Conservation (phyloP, 2,797 vertebrate species). For the Pseudomugil gertrudae region DNA sequence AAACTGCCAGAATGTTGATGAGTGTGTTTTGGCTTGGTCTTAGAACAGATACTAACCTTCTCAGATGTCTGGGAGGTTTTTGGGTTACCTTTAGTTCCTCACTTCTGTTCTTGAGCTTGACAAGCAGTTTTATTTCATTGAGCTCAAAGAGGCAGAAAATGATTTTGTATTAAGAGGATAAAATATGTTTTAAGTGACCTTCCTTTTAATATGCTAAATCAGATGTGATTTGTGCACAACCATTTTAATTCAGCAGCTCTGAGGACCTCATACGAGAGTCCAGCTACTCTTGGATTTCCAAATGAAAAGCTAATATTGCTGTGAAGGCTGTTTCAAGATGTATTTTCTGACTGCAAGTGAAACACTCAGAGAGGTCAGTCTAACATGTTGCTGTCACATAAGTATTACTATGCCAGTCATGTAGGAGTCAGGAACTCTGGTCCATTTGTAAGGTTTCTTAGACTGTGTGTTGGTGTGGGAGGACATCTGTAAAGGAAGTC, state of each 20-base stretch:
- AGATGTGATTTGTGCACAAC: not conserved
- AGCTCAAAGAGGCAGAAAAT: constrained; percentile 13
- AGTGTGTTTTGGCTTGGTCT: constrained; percentile 62
- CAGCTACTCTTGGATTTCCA: constrained; percentile 1
- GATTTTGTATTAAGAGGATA: not conserved
- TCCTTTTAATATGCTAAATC: not conserved
- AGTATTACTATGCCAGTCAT: constrained; percentile 16
- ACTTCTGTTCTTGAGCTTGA: constrained; percentile 57
- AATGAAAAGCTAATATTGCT: constrained; percentile 5
- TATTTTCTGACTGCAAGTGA: constrained; percentile 10
- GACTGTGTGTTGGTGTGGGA: constrained; percentile 4
- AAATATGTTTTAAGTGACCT: not conserved
- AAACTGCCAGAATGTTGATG: constrained; percentile 62
- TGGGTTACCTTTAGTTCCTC: constrained; percentile 27
- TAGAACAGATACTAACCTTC: constrained; percentile 24
- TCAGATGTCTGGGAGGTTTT: constrained; percentile 45
- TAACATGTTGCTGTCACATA: constrained; percentile 18
- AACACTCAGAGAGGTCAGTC: constrained; percentile 23
- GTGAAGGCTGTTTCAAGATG: constrained; percentile 4
- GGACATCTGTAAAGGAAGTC: constrained; percentile 11
- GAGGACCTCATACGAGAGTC: not conserved
- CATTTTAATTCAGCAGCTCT: not conserved
- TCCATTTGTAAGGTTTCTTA: constrained; percentile 6
- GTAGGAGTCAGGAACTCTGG: constrained; percentile 1
- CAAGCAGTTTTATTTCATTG: constrained; percentile 47